A percentile compares a stretch with the other conserved stretches of the same genome.
Conservation (phyloP, 2,888 invertebrate genomes). For the Lithosia quadra region DNA sequence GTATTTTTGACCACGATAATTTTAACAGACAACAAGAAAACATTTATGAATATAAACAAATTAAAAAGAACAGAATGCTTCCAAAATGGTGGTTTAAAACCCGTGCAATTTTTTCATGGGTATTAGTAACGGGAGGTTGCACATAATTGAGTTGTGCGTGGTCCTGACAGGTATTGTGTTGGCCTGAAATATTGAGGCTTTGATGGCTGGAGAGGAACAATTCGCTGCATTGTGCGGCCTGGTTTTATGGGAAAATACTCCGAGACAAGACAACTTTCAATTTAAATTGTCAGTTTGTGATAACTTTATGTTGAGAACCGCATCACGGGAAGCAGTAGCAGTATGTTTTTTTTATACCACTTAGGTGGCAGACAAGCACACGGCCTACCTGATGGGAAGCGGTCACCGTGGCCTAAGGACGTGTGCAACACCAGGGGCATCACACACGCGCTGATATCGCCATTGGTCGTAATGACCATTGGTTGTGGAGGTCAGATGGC, state of each 20-base stretch:
- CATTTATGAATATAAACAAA: constrained; percentile 25
- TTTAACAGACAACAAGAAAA: neutral
- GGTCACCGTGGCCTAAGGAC: too few species aligned
- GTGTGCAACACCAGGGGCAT: too few species aligned
- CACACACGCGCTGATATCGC: too few species aligned
- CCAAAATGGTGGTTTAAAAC: constrained; percentile 48
- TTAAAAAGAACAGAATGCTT: constrained; percentile 35
- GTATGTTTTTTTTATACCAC: too few species aligned
- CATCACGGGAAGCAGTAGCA: too few species aligned
- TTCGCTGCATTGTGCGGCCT: constrained; percentile 5
- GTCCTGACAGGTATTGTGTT: constrained; percentile 60
- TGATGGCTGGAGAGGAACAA: constrained; percentile 24
- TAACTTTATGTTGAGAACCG: neutral
- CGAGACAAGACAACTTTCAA: neutral
- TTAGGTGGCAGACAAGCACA: too few species aligned
- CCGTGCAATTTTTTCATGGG: constrained; percentile 55
- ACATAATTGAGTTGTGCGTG: constrained; percentile 68
- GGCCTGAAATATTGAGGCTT: constrained; percentile 50
- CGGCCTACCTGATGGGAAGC: too few species aligned
- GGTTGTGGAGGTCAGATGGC: too few species aligned
- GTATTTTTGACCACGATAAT: too few species aligned
- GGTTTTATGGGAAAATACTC: neutral
- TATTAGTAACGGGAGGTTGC: constrained; percentile 63
- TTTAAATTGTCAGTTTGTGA: neutral
- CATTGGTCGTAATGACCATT: too few species aligned